Percentiles rank a stretch among this genome's conserved stretches.
Conservation (phyloP, 1,140 invertebrate species). For the Pteromalus puparum region DNA sequence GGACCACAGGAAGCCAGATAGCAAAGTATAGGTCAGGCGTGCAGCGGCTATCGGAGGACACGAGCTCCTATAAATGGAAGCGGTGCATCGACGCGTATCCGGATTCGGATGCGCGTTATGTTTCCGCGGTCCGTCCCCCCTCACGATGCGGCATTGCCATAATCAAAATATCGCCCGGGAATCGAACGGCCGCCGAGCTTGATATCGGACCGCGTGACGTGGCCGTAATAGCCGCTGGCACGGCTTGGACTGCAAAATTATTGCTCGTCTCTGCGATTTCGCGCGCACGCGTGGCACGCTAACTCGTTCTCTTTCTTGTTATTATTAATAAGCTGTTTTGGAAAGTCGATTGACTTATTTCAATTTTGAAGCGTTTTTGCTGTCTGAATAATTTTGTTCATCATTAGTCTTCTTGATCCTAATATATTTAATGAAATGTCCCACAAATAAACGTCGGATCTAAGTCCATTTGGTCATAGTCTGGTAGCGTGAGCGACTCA, state of each 20-base stretch:
- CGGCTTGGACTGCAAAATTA: slow-evolving; percentile 11
- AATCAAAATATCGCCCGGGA: slow-evolving; percentile 45
- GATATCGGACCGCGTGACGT: slow-evolving; percentile 20
- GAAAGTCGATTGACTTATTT: not conserved
- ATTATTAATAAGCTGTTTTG: not conserved
- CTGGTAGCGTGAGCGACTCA: too few relatives aligned
- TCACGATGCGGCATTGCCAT: slow-evolving; percentile 28
- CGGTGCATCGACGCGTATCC: slow-evolving; percentile 4
- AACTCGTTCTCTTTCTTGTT: not conserved
- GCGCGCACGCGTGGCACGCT: not conserved
- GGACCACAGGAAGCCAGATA: slow-evolving; percentile 10
- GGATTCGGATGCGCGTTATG: slow-evolving; percentile 43
- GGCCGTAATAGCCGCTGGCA: slow-evolving; percentile 12
- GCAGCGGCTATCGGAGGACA: slow-evolving; percentile 20
- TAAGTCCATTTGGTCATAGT: too few relatives aligned
- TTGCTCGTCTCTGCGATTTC: not conserved
- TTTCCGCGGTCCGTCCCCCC: not conserved
- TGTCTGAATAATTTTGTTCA: too few relatives aligned
- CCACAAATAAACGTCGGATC: too few relatives aligned
- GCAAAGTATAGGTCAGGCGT: slow-evolving; percentile 16
- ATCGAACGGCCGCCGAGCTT: slow-evolving; percentile 12
- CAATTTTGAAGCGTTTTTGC: too few relatives aligned
- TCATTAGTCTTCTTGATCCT: too few relatives aligned
- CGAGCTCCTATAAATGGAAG: slow-evolving; percentile 30
- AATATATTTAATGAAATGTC: too few relatives aligned